Evolutionary conservation across 2,888 invertebrate species (phyloP), one percentile per base, ranked within the genome.

Genomic region (Drosophila infuscata): DNA sequence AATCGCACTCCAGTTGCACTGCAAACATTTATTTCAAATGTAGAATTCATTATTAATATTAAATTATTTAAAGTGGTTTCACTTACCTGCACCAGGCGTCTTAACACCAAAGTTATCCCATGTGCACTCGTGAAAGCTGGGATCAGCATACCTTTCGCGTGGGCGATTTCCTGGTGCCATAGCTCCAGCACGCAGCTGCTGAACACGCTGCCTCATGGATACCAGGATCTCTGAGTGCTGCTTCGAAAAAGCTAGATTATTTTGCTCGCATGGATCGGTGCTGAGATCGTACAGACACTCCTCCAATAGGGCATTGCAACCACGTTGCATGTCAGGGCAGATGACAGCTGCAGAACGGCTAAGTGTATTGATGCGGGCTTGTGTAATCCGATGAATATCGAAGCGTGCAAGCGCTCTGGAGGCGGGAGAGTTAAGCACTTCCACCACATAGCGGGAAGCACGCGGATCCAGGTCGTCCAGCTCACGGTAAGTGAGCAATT

Each of bases 191-290:
- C 93, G 91, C 66, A 94, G 92, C 20, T 93, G 91, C 11, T 91
- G 69, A 0, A 95, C 80, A 0, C 93, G 91, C 36, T 92, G 86
- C 75, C 94, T 93, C 53, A 95, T 86, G 3, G 76, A 54, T 3
- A 33, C 17, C 32, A 92, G 58, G 0, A 86, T 69, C 1, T 63
- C 61, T 0, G 74, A 70, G 58, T 82, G 79, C 5, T 49, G 25
- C 3, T 63, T 6, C 0, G 83, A 82, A 8, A 74, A 70, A 0
- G 77, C 91, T 12, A 93, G 76, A 81, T 93, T 93, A 64, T 89
- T 91, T 29, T 69, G 76, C 81, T 95, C 95, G 75, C 95, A 95
- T 0, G 94, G 94, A 91, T 95, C 95, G 3, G 88, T 88, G 41
- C 83, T 89, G 1, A 94, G 77, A 77, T 94, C 93, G 79, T 93